Evolutionary conservation across 2,797 vertebrate species (phyloP), one percentile per base, ranked within the genome.

Genomic region (Acridotheres tristis): DNA sequence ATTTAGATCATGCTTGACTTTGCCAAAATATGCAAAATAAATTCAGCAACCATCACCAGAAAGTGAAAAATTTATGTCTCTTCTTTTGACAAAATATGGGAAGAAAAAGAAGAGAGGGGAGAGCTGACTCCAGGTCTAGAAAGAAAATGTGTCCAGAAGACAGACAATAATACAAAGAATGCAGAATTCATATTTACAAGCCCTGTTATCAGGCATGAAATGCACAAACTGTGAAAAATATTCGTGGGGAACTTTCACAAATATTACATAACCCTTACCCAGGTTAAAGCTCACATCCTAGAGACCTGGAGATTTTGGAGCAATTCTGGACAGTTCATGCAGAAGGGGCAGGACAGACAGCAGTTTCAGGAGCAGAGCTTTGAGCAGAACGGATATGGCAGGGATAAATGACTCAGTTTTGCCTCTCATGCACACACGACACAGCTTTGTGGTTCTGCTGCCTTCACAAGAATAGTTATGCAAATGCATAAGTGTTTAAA

Each of bases 401-500:
- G 43, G 88, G 48, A 21, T 34, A 45, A 82, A 67, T 79, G 9
- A 40, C 53, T 79, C 86, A 16, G 9, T 65, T 79, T 12, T 92
- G 74, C 63, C 63, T 89, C 68, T 88, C 71, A 16, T 25, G 88
- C 80, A 82, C 84, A 89, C 77, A 62, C 1, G 10, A 76, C 91
- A 73, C 59, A 76, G 67, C 90, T 62, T 36, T 71, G 14, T 40
- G 54, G 59, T 67, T 80, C 69, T 87, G 80, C 85, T 77, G 74
- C 42, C 93, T 93, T 85, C 81, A 89, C 84, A 57, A 62, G 62
- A 91, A 84, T 30, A 85, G 71, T 43, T 74, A 87, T 65, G 75
- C 75, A 87, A 89, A 87, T 78, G 29, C 45, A 0, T 25, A 62
- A 77, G 83, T 74, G 63, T 71, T 89, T 87, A 45, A 85, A 85